A percentile compares a stretch with the other conserved stretches of the same genome.
These are phyloP conservation scores for Lonchura striata DNA, from an alignment of 2,113 vertebrate genomes.

Conservation along the genomic window DNA sequence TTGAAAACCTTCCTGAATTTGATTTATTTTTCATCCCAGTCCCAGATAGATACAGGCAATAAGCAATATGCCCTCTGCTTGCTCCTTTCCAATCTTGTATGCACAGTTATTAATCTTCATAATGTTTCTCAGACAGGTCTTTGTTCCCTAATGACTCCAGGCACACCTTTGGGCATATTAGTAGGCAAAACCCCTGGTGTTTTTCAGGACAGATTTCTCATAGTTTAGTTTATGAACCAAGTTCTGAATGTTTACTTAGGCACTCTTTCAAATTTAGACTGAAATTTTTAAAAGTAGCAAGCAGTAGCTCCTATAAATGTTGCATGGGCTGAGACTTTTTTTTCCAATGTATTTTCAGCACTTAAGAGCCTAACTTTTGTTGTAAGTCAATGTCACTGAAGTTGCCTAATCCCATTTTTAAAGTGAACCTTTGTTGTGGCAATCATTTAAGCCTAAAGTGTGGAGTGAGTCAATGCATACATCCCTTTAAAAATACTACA, in stretches of 20 bases:
- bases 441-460: not conserved
- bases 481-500: not conserved
- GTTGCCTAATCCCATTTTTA: not conserved
- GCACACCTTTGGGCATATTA: constrained; percentile 54
- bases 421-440: not conserved
- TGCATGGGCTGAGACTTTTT: not conserved
- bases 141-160: constrained; percentile 63
- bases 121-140: constrained; percentile 60
- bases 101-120: constrained; percentile 68
- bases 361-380: not conserved
- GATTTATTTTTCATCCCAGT: constrained; percentile 53
- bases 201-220: constrained; percentile 44
- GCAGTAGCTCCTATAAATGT: not conserved
- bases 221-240: constrained; percentile 29
- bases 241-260: constrained; percentile 29
- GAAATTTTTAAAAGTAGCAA: not conserved
- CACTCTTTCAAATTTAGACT: constrained; percentile 1
- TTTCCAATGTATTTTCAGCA: not conserved
- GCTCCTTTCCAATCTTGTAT: constrained; percentile 60
- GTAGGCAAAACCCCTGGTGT: constrained; percentile 40
- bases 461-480: not conserved
- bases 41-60: constrained; percentile 54
- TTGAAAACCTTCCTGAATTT: constrained; percentile 35
- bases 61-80: constrained; percentile 58
- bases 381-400: not conserved